Conservation (phyloP, 23 tunicate species). For the Trididemnum clinides region DNA sequence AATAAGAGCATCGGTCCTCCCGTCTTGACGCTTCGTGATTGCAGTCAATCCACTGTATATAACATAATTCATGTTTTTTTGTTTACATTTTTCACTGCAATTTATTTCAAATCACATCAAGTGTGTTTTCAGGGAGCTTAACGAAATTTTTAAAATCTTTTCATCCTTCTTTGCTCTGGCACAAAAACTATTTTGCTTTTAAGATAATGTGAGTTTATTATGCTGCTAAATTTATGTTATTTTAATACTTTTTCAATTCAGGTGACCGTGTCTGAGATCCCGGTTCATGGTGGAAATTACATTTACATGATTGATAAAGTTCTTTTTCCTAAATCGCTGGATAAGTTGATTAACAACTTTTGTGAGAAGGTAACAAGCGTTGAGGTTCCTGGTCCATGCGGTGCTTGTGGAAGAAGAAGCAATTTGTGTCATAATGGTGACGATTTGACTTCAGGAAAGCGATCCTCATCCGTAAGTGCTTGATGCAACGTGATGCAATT, state of each 20-base stretch:
- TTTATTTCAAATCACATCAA: too few relatives aligned
- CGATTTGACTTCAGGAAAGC: background rate
- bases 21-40: too few relatives aligned
- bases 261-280: constrained; percentile 54
- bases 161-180: too few relatives aligned
- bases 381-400: constrained; percentile 51
- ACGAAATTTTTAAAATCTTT: too few relatives aligned
- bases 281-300: constrained; percentile 19
- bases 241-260: background rate
- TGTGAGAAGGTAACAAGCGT: constrained; percentile 4
- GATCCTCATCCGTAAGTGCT: background rate
- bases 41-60: too few relatives aligned
- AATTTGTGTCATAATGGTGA: constrained; percentile 4
- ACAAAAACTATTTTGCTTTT: too few relatives aligned
- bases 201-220: too few relatives aligned
- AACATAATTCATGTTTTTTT: too few relatives aligned
- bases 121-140: too few relatives aligned
- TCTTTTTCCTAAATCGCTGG: constrained; percentile 41
- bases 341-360: constrained; percentile 44
- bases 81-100: too few relatives aligned
- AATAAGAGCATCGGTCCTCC: too few relatives aligned
- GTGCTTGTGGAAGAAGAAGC: constrained; percentile 21
- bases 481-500: background rate
- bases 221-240: background rate
- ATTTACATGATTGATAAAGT: constrained; percentile 66